Percentiles rank a stretch among this genome's conserved stretches.
These are phyloP conservation scores for Prietella phreatophila DNA, from an alignment of 2,113 vertebrate species.

Conservation along the genomic window DNA sequence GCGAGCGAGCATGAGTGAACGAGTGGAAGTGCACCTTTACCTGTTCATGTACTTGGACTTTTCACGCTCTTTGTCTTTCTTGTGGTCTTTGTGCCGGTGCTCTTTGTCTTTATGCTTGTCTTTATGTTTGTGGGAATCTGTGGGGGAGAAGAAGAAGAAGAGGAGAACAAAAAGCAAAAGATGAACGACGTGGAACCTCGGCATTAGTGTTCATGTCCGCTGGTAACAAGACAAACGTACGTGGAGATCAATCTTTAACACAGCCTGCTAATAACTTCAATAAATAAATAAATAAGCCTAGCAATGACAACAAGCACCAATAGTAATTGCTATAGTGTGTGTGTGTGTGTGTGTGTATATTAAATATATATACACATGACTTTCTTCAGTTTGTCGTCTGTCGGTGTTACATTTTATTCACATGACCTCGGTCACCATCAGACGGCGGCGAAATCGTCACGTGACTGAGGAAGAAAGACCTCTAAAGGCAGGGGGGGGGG, in stretches of 20 bases:
- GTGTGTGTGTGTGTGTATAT: too few species aligned
- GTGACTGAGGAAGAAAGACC: too few species aligned
- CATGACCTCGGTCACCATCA: too few species aligned
- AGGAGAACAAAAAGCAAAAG: conserved; percentile 82
- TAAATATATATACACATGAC: too few species aligned
- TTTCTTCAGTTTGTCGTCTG: too few species aligned
- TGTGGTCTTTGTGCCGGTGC: conserved; percentile 94
- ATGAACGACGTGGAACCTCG: conserved; percentile 56
- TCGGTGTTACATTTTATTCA: too few species aligned
- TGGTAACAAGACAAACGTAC: background rate
- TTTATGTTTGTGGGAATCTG: conserved; percentile 94
- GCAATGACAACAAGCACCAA: background rate
- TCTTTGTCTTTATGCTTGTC: conserved; percentile 97
- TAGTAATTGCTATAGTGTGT: too few species aligned
- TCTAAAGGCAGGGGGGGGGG: too few species aligned
- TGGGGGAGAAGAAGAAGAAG: conserved; percentile 77
- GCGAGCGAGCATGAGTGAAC: background rate
- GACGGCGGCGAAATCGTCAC: too few species aligned
- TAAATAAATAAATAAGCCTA: background rate
- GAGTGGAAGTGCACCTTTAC: conserved; percentile 63
- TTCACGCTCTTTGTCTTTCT: conserved; percentile 91
- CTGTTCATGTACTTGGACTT: conserved; percentile 92
- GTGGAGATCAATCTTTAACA: background rate
- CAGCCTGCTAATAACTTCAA: background rate
- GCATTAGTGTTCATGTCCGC: background rate